Percentiles rank a stretch among this genome's conserved stretches.
phyloP scores from a whole-genome alignment of 2,888 invertebrate species.

The Pristionchus arcanus region DNA sequence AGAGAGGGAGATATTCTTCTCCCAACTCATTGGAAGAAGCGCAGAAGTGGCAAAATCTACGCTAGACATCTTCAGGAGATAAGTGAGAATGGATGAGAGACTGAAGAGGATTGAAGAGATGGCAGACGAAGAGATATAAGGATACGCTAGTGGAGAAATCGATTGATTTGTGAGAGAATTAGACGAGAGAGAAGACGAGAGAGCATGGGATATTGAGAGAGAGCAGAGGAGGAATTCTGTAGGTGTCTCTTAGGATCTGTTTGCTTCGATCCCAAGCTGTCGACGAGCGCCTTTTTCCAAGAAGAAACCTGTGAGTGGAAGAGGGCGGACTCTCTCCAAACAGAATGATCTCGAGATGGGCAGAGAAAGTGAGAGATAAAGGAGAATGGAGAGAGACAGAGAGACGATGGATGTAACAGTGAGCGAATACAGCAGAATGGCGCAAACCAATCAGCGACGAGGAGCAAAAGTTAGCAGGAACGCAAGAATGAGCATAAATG shows the following conservation, averaged over 20 bases:
- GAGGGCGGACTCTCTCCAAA: slow-evolving; percentile 31
- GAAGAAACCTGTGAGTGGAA: slow-evolving; percentile 27
- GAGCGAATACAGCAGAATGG: slow-evolving; percentile 20
- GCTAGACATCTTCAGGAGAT: slow-evolving; percentile 35
- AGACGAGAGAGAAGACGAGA: slow-evolving; percentile 31
- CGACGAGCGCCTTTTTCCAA: slow-evolving; percentile 20
- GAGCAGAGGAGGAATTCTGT: background rate
- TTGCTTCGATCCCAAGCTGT: slow-evolving; percentile 23
- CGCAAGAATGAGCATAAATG: background rate
- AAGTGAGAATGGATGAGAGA: slow-evolving; percentile 21
- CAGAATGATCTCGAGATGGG: background rate
- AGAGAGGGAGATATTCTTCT: background rate
- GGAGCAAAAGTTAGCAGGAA: slow-evolving; percentile 20
- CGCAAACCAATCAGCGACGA: slow-evolving; percentile 16
- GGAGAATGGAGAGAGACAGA: slow-evolving; percentile 35
- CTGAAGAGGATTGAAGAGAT: background rate
- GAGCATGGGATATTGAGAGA: slow-evolving; percentile 21
- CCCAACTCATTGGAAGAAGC: background rate
- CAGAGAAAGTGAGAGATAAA: background rate
- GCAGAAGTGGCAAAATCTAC: slow-evolving; percentile 34
- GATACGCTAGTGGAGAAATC: slow-evolving; percentile 13
- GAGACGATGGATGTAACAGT: slow-evolving; percentile 6
- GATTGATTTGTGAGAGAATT: slow-evolving; percentile 32
- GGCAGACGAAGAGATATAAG: background rate
- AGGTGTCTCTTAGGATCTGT: slow-evolving; percentile 21